These are phyloP conservation scores for Melanotaenia parkinsoni DNA, from an alignment of 2,797 vertebrate species.

Conservation along the genomic window DNA sequence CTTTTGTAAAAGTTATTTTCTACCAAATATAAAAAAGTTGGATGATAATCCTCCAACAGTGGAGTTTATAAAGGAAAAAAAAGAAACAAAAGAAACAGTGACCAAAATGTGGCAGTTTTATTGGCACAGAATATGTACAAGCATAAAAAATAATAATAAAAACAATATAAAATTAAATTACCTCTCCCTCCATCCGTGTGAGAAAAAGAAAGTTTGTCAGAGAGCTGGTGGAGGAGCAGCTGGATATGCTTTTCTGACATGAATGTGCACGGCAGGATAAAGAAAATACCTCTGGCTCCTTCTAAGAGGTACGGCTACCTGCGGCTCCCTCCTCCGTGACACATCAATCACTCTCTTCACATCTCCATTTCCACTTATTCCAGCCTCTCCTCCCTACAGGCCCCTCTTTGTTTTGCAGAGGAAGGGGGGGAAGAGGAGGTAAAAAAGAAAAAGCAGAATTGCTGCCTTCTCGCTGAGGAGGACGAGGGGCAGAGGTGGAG, in stretches of 20 bases:
- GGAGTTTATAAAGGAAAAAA: not conserved
- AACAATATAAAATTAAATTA: slow-evolving; percentile 49
- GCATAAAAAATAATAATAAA: slow-evolving; percentile 22
- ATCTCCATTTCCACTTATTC: slow-evolving; percentile 68
- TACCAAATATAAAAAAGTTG: not conserved
- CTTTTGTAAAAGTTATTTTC: too few relatives aligned
- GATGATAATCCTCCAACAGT: not conserved
- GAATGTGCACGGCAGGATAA: slow-evolving; percentile 40
- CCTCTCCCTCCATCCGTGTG: not conserved
- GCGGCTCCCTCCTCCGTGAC: slow-evolving; percentile 52
- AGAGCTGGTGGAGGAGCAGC: slow-evolving; percentile 26
- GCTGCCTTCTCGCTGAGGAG: slow-evolving; percentile 39
- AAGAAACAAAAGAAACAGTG: not conserved
- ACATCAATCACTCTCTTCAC: slow-evolving; percentile 66
- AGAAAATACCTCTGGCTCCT: slow-evolving; percentile 58
- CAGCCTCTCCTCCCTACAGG: slow-evolving; percentile 54
- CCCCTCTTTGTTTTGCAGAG: slow-evolving; percentile 59
- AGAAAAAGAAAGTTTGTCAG: slow-evolving; percentile 23
- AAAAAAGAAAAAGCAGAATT: slow-evolving; percentile 55
- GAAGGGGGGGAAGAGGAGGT: slow-evolving; percentile 41
- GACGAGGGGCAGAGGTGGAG: slow-evolving; percentile 26
- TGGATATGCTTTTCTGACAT: slow-evolving; percentile 31
- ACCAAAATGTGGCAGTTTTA: slow-evolving; percentile 64
- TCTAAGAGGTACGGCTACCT: slow-evolving; percentile 50
- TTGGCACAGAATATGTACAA: slow-evolving; percentile 73